These are phyloP conservation scores for Gonioctena quinquepunctata DNA, from an alignment of 1,140 invertebrate genomes.

Conservation along the genomic window DNA sequence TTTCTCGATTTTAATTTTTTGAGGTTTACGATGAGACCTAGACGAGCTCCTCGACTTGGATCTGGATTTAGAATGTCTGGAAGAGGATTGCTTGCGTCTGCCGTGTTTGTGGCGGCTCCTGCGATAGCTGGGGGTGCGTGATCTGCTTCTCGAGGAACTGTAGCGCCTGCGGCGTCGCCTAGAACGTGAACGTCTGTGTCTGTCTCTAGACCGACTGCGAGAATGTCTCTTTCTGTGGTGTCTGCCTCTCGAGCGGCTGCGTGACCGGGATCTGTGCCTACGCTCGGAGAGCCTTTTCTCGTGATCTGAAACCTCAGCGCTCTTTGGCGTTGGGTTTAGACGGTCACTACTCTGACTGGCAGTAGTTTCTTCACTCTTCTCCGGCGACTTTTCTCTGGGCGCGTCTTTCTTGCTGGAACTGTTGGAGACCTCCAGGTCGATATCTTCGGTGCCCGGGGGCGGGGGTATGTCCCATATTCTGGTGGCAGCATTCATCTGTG, in stretches of 20 bases:
- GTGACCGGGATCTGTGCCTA: slow-evolving; percentile 31
- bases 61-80: slow-evolving; percentile 36
- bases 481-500: slow-evolving; percentile 47
- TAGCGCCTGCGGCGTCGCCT: slow-evolving; percentile 30
- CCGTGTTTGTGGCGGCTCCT: slow-evolving; percentile 41
- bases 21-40: slow-evolving; percentile 49
- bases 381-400: slow-evolving; percentile 16
- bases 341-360: slow-evolving; percentile 28
- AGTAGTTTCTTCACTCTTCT: slow-evolving; percentile 14
- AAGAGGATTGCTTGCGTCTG: slow-evolving; percentile 21
- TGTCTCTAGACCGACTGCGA: slow-evolving; percentile 31
- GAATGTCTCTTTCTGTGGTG: slow-evolving; percentile 30
- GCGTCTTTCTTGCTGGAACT: slow-evolving; percentile 17
- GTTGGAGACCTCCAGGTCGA: slow-evolving; percentile 4
- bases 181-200: slow-evolving; percentile 31
- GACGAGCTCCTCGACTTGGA: slow-evolving; percentile 49
- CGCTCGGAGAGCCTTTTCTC: slow-evolving; percentile 39
- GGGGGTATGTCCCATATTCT: slow-evolving; percentile 50
- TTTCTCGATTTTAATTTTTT: slow-evolving; percentile 41
- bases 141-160: slow-evolving; percentile 31
- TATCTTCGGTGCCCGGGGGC: slow-evolving; percentile 44
- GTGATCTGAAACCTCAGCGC: slow-evolving; percentile 41
- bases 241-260: slow-evolving; percentile 41
- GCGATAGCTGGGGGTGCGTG: slow-evolving; percentile 42
- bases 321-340: slow-evolving; percentile 47